phyloP scores from a whole-genome alignment of 2,888 invertebrate genomes.

The Cheilosia impressa region DNA sequence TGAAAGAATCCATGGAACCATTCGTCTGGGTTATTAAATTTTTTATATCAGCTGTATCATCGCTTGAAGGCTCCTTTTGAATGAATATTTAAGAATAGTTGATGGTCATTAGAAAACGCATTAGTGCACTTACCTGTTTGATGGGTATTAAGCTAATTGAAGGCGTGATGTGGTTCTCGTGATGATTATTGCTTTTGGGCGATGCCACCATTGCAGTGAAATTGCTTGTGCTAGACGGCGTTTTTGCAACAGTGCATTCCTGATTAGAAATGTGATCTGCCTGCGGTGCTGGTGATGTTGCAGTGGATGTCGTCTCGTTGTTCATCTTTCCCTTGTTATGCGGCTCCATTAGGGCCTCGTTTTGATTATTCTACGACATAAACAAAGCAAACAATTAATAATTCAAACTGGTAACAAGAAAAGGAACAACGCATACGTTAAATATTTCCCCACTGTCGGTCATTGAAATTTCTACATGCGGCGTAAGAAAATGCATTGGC shows the following conservation, averaged over 20 bases:
- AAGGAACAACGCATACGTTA: slow-evolving; percentile 79
- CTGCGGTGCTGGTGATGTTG: slow-evolving; percentile 86
- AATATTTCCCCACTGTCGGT: slow-evolving; percentile 90
- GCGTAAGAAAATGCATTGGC: slow-evolving; percentile 95
- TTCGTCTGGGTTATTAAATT: slow-evolving; percentile 63
- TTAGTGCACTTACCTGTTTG: slow-evolving; percentile 86
- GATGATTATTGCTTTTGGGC: slow-evolving; percentile 80
- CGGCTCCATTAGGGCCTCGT: slow-evolving; percentile 35
- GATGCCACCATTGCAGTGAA: slow-evolving; percentile 76
- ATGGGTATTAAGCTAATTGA: slow-evolving; percentile 94
- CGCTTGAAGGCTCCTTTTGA: slow-evolving; percentile 80
- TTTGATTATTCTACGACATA: slow-evolving; percentile 45
- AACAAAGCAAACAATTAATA: slow-evolving; percentile 16
- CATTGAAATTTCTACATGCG: slow-evolving; percentile 96
- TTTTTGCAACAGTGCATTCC: slow-evolving; percentile 81
- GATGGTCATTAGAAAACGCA: not conserved
- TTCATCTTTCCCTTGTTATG: slow-evolving; percentile 35
- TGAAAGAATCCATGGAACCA: slow-evolving; percentile 82
- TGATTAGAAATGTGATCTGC: slow-evolving; percentile 64
- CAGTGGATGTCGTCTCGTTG: slow-evolving; percentile 73
- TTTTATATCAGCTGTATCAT: slow-evolving; percentile 74
- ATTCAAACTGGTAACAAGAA: not conserved
- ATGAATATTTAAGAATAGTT: slow-evolving; percentile 10
- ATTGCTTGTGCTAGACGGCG: slow-evolving; percentile 80
- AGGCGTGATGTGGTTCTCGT: slow-evolving; percentile 88